phyloP scores from a whole-genome alignment of 2,888 invertebrate genomes.

The Auanema sp. region DNA sequence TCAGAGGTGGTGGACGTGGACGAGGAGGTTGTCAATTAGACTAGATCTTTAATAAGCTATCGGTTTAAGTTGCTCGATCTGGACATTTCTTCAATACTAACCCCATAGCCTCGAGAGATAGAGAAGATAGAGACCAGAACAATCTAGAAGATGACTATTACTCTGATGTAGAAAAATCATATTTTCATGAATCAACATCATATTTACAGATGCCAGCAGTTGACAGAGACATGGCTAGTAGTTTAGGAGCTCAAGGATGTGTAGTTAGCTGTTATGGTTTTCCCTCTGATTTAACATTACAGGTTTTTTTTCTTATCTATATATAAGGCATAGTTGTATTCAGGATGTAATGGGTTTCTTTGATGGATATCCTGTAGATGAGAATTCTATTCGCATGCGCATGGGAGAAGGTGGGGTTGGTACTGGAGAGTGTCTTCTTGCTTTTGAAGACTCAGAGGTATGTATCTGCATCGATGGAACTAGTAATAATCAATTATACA shows the following conservation, averaged over 20 bases:
- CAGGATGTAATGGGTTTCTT: conserved; percentile 34
- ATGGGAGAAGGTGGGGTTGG: conserved; percentile 27
- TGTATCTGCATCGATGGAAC: neutral
- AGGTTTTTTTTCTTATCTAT: conserved; percentile 14
- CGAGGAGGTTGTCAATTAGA: conserved; percentile 8
- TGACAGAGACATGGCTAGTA: neutral
- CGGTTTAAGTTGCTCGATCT: no score
- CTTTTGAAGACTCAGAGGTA: conserved; percentile 25
- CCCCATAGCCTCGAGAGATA: neutral
- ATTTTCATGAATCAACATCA: no score
- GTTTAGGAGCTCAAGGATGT: conserved; percentile 20
- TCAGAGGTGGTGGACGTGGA: conserved; percentile 7
- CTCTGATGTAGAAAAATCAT: no score
- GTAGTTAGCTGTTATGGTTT: conserved; percentile 39
- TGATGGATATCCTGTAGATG: conserved; percentile 29
- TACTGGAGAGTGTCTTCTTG: conserved; percentile 47
- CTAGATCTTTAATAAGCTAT: neutral
- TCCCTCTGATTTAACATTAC: conserved; percentile 29
- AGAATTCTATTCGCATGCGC: conserved; percentile 35
- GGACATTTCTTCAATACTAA: no score
- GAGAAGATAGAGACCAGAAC: conserved; percentile 5
- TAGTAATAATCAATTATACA: no score
- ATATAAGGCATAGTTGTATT: conserved; percentile 6
- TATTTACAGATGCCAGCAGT: neutral
- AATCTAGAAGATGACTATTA: neutral